Conservation (phyloP, 2,888 invertebrate genomes). For the Drosophila histrio region DNA sequence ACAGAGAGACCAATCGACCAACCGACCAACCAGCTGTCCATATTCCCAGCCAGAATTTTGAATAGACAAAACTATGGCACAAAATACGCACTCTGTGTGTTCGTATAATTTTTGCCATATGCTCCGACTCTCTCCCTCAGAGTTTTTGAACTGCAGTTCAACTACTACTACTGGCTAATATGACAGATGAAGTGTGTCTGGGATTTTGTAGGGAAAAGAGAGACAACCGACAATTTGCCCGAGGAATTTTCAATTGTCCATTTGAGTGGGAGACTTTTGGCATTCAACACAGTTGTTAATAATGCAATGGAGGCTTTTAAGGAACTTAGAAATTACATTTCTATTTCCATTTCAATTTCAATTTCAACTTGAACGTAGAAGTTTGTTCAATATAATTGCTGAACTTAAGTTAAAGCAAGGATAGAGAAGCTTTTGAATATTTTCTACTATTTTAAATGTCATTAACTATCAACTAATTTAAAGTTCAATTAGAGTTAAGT, state of each 20-base stretch:
- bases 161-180: conserved; percentile 13
- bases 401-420: too few species aligned
- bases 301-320: not conserved
- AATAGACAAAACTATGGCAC: not conserved
- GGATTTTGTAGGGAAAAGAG: not conserved
- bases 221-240: not conserved
- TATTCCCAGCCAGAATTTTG: conserved; percentile 8
- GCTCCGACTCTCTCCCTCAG: not conserved
- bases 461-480: too few species aligned
- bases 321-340: not conserved
- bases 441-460: too few species aligned
- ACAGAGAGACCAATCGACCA: not conserved
- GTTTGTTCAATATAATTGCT: not conserved
- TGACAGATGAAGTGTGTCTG: conserved; percentile 25
- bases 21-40: not conserved
- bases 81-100: not conserved
- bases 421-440: too few species aligned
- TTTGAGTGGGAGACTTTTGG: conserved; percentile 5
- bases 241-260: conserved; percentile 20
- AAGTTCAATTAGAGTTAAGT: too few species aligned
- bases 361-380: not conserved
- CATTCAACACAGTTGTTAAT: not conserved
- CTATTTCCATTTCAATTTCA: not conserved
- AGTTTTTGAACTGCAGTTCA: not conserved
- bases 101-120: conserved; percentile 5